Evolutionary conservation across 2,888 invertebrate genomes (phyloP), one percentile per base, ranked within the genome.

Genomic region (Dermolepida albohirtum): DNA sequence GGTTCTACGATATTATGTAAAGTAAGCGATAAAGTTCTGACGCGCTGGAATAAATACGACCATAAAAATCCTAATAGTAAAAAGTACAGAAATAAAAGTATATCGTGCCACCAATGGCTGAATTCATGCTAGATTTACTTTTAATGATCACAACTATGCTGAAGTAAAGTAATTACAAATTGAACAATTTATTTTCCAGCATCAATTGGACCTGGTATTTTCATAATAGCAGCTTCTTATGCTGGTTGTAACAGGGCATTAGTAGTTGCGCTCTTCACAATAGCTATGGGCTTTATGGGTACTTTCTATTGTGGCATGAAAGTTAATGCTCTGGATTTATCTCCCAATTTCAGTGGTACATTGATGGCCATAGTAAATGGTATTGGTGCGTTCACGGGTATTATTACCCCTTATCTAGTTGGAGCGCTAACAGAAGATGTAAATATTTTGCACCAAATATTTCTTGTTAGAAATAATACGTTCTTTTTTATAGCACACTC

Each of bases 261-360:
- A 57, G 86, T 89, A 5, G 84, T 86, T 49, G 72, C 76, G 2
- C 81, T 89, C 67, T 89, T 89, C 78, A 87, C 89, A 63, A 80
- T 87, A 40, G 87, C 85, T 34, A 87, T 89, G 89, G 88, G 87
- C 39, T 87, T 89, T 70, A 90, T 90, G 89, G 91, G 89, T 1
- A 87, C 89, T 0, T 91, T 88, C 80, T 91, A 90, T 76, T 88
- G 90, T 74, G 89, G 89, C 67, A 87, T 90, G 77, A 89, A 89
- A 79, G 88, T 89, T 66, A 90, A 90, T 78, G 87, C 88, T 5
- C 84, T 89, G 80, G 90, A 90, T 76, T 84, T 90, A 29, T 86
- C 88, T 0, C 88, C 89, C 0, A 89, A 89, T 77, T 89, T 86
- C 73, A 88, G 89, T 0, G 89, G 89, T 0, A 88, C 88, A 0